A percentile compares a stretch with the other conserved stretches of the same genome.
Evolutionary conservation across 2,797 vertebrate species (phyloP).

Genomic region (Enteromius fasciolatus): DNA sequence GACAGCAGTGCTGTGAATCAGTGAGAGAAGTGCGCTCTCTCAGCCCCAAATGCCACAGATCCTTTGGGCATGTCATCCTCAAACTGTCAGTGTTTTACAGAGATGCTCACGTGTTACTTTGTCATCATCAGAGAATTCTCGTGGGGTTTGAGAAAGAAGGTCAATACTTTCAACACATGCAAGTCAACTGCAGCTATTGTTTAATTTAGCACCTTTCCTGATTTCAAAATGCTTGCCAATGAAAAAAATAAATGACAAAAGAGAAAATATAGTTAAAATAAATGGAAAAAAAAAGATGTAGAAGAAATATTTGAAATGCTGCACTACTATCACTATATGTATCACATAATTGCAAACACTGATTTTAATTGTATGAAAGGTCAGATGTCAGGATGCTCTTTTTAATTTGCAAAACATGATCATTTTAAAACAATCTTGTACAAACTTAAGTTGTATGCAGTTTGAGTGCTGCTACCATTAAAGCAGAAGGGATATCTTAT

Average conservation of each 20-base stretch:
- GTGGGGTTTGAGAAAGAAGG: not conserved
- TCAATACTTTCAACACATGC: not conserved
- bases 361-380: not conserved
- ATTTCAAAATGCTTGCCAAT: not conserved
- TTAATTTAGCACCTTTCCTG: slow-evolving; percentile 7
- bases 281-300: not conserved
- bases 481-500: not conserved
- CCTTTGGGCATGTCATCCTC: slow-evolving; percentile 68
- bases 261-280: not conserved
- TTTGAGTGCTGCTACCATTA: not conserved
- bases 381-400: not conserved
- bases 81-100: slow-evolving; percentile 56
- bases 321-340: not conserved
- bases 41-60: slow-evolving; percentile 45
- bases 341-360: not conserved
- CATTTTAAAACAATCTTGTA: not conserved
- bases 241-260: slow-evolving; percentile 18
- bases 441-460: not conserved
- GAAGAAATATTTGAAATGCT: not conserved
- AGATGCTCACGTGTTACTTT: slow-evolving; percentile 60
- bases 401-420: not conserved
- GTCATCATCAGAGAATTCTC: slow-evolving; percentile 1
- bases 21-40: slow-evolving; percentile 62
- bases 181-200: not conserved
- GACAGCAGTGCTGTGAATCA: slow-evolving; percentile 35